Evolutionary conservation across 1,140 invertebrate species (phyloP).

Genomic region (Argopecten irradians): DNA sequence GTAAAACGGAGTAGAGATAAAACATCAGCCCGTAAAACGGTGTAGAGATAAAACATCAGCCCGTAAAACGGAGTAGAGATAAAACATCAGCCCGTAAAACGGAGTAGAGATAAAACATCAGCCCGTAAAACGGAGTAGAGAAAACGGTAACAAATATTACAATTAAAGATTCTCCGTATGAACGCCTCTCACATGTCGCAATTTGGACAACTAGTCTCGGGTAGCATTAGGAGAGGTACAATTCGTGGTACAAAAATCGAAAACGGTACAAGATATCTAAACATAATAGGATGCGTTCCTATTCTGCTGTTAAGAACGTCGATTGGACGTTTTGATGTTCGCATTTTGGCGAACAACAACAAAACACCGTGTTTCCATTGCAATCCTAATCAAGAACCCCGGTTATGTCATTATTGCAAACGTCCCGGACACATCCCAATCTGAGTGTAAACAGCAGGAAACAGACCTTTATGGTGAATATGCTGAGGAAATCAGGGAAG

Average conservation of each 20-base stretch:
- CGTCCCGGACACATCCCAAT: not conserved
- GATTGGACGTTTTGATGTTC: conserved; percentile 31
- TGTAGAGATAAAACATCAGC: too few species aligned
- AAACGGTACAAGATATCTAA: conserved; percentile 40
- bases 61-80: too few species aligned
- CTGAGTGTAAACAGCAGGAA: too few species aligned
- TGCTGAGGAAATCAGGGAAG: conserved; percentile 28
- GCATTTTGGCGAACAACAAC: conserved; percentile 42
- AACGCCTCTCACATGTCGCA: not conserved
- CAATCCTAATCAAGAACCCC: not conserved
- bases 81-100: too few species aligned
- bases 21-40: too few species aligned
- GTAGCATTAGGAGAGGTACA: not conserved
- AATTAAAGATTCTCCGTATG: conserved; percentile 28
- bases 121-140: not conserved
- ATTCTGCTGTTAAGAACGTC: not conserved
- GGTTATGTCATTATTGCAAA: not conserved
- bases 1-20: too few species aligned
- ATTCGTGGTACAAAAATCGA: conserved; percentile 37
- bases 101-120: too few species aligned
- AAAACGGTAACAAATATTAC: conserved; percentile 27
- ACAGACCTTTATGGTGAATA: conserved; percentile 7
- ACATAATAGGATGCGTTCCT: conserved; percentile 24
- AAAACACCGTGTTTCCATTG: conserved; percentile 38
- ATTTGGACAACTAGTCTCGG: conserved; percentile 5